phyloP scores from a whole-genome alignment of 2,888 invertebrate species.

The Tryphoninae sp. region DNA sequence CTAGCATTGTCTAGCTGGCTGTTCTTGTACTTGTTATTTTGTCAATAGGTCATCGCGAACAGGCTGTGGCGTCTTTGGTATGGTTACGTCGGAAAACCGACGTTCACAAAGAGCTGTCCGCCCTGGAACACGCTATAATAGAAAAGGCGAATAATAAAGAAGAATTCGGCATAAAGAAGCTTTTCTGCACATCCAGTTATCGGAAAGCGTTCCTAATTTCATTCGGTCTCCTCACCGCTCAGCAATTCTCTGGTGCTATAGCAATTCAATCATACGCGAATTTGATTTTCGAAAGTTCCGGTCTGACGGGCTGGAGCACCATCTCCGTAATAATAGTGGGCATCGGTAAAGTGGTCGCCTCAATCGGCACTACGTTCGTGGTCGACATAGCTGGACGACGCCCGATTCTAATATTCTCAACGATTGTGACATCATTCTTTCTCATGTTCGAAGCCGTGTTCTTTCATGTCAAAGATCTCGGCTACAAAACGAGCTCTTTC shows the following conservation, averaged over 20 bases:
- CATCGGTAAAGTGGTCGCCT: slow-evolving; percentile 3
- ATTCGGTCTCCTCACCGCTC: slow-evolving; percentile 15
- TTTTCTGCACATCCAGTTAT: slow-evolving; percentile 1
- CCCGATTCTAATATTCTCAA: slow-evolving; percentile 25
- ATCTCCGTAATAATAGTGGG: slow-evolving; percentile 51
- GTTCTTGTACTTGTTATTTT: background rate
- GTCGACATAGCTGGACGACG: slow-evolving; percentile 40
- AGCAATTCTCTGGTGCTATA: slow-evolving; percentile 22
- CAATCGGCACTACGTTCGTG: slow-evolving; percentile 11
- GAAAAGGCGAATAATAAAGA: slow-evolving; percentile 2
- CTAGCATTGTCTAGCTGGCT: background rate
- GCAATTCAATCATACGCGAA: slow-evolving; percentile 47
- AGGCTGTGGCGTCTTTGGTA: slow-evolving; percentile 21
- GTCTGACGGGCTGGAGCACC: slow-evolving; percentile 25
- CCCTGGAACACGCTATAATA: slow-evolving; percentile 7
- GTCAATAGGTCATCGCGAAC: slow-evolving; percentile 17
- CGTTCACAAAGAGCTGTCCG: slow-evolving; percentile 15
- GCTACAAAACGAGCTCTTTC: slow-evolving; percentile 35
- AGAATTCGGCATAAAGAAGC: background rate
- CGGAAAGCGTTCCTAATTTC: slow-evolving; percentile 23
- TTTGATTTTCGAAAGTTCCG: slow-evolving; percentile 42
- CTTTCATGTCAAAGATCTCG: slow-evolving; percentile 40
- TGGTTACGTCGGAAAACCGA: slow-evolving; percentile 33
- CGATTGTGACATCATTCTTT: slow-evolving; percentile 3
- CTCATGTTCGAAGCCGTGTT: slow-evolving; percentile 32